Percentiles rank a stretch among this genome's conserved stretches.
Conservation (phyloP, 2,888 invertebrate species). For the Ophion costatus region DNA sequence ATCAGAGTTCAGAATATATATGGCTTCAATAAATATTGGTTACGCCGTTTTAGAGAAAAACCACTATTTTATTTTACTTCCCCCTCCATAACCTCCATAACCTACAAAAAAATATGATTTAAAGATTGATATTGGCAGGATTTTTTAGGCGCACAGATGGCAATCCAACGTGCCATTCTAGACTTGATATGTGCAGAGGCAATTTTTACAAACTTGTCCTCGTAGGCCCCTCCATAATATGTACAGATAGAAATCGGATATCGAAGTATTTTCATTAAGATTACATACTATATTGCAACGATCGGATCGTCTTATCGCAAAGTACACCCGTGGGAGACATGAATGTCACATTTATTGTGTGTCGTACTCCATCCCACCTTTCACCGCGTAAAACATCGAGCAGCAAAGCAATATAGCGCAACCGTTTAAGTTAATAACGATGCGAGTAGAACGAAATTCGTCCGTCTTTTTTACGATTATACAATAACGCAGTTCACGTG, state of each 20-base stretch:
- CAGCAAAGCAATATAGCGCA: constrained; percentile 5
- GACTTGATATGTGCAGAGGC: not conserved
- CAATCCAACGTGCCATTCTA: too few species aligned
- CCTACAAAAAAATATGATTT: too few species aligned
- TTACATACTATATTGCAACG: not conserved
- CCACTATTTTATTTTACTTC: too few species aligned
- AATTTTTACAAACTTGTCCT: not conserved
- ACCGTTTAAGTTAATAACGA: constrained; percentile 43
- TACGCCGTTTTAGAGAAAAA: too few species aligned
- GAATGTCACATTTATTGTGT: constrained; percentile 20
- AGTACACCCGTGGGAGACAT: constrained; percentile 40
- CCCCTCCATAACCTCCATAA: too few species aligned
- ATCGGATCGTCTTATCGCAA: constrained; percentile 40
- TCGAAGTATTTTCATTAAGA: not conserved
- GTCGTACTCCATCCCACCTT: not conserved
- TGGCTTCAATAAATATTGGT: too few species aligned
- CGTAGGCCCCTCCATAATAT: not conserved
- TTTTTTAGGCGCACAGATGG: too few species aligned
- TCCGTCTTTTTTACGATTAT: constrained; percentile 15
- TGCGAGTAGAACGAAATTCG: constrained; percentile 19
- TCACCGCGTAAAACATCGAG: not conserved
- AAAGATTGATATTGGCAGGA: too few species aligned
- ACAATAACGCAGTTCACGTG: constrained; percentile 26
- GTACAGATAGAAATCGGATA: not conserved
- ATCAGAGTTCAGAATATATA: too few species aligned